phyloP scores from a whole-genome alignment of 2,113 vertebrate genomes.

The Carollia perspicillata region DNA sequence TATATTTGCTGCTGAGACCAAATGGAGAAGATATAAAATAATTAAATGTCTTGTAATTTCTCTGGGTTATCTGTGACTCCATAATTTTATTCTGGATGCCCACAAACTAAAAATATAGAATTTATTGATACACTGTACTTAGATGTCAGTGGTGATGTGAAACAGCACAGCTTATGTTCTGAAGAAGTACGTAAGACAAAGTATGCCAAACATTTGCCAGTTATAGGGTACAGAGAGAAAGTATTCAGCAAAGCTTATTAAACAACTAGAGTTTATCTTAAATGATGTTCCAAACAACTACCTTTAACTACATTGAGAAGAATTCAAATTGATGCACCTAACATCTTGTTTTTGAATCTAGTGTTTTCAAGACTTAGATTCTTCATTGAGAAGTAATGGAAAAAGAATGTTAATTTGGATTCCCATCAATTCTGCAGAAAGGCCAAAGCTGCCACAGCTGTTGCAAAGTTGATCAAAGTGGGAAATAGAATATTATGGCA shows the following conservation, averaged over 20 bases:
- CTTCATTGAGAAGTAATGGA: conserved; percentile 90
- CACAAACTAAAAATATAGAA: conserved; percentile 88
- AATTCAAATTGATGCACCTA: conserved; percentile 88
- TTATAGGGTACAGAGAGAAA: conserved; percentile 87
- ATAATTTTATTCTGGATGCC: conserved; percentile 89
- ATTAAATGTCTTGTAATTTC: conserved; percentile 88
- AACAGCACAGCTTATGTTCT: conserved; percentile 90
- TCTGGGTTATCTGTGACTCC: conserved; percentile 88
- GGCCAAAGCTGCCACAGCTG: conserved; percentile 85
- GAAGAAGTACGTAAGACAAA: conserved; percentile 91
- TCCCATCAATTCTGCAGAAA: conserved; percentile 86
- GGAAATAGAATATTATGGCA: conserved; percentile 84
- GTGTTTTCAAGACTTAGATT: conserved; percentile 91
- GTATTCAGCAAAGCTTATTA: conserved; percentile 88
- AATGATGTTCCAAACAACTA: conserved; percentile 90
- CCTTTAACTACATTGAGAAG: conserved; percentile 88
- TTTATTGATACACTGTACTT: conserved; percentile 90
- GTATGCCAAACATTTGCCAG: conserved; percentile 89
- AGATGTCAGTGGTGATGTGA: conserved; percentile 87
- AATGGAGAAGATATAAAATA: conserved; percentile 92
- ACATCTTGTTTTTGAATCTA: conserved; percentile 89
- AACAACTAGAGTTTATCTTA: conserved; percentile 87
- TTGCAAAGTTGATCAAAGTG: conserved; percentile 87
- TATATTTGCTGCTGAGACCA: conserved; percentile 84
- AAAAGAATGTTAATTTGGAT: conserved; percentile 92